Percentiles rank a stretch among this genome's conserved stretches.
Conservation (phyloP, 1,140 invertebrate species). For the Helicoverpa armigera region DNA sequence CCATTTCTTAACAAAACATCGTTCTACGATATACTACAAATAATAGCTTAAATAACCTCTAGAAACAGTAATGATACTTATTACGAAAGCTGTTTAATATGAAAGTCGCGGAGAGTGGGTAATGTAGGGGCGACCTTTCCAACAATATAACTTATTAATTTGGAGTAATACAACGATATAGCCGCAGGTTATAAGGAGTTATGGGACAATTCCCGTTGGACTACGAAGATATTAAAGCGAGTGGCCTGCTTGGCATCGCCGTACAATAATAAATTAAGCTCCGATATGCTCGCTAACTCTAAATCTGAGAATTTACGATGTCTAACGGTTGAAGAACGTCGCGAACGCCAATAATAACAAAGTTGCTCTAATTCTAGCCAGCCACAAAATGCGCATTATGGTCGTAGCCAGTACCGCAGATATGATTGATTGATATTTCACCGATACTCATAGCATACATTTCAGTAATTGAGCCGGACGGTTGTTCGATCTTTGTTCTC, state of each 20-base stretch:
- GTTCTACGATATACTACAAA: neutral
- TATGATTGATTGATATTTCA: slow-evolving; percentile 45
- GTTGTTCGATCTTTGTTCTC: slow-evolving; percentile 22
- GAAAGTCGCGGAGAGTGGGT: slow-evolving; percentile 21
- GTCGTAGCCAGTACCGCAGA: slow-evolving; percentile 24
- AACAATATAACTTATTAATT: slow-evolving; percentile 22
- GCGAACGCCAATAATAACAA: slow-evolving; percentile 72
- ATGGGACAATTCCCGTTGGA: slow-evolving; percentile 32
- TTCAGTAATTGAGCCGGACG: slow-evolving; percentile 4
- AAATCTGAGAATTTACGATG: slow-evolving; percentile 69
- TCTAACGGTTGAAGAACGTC: slow-evolving; percentile 62
- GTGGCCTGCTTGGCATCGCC: slow-evolving; percentile 56
- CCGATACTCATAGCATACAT: slow-evolving; percentile 29
- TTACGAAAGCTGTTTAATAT: slow-evolving; percentile 17
- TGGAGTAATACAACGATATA: slow-evolving; percentile 23
- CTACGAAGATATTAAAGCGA: slow-evolving; percentile 34
- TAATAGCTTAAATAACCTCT: neutral
- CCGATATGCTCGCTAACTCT: slow-evolving; percentile 52
- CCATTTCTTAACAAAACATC: neutral
- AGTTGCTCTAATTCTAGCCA: slow-evolving; percentile 67
- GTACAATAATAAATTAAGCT: slow-evolving; percentile 55
- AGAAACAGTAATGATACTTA: slow-evolving; percentile 23
- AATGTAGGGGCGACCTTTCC: neutral
- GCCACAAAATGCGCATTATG: slow-evolving; percentile 48
- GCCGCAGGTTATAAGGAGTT: slow-evolving; percentile 17